These are phyloP conservation scores for Gallinago paraguaiae DNA, from an alignment of 2,113 vertebrate species.

Conservation along the genomic window DNA sequence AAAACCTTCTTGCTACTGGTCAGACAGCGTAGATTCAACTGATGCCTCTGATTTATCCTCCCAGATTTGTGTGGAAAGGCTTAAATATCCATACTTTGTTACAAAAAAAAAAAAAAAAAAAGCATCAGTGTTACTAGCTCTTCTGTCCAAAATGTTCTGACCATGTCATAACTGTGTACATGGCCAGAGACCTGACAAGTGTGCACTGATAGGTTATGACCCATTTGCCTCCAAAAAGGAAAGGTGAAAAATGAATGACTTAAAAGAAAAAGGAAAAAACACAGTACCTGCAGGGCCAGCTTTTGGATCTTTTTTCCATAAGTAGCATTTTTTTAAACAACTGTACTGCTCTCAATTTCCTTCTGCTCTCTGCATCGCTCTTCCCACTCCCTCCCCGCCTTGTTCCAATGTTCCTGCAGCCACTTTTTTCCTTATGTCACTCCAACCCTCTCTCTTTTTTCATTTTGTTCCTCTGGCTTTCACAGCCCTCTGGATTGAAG, in stretches of 20 bases:
- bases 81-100: neutral
- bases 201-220: neutral
- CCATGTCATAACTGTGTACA: accelerated
- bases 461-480: neutral
- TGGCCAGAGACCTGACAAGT: neutral
- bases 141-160: neutral
- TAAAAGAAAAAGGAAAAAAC: neutral
- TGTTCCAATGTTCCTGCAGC: neutral
- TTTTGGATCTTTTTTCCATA: neutral
- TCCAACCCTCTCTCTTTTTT: neutral
- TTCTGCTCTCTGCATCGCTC: neutral
- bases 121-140: neutral
- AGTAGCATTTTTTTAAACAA: neutral
- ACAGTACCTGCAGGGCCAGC: neutral
- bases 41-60: neutral
- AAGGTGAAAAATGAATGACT: neutral
- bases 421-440: neutral
- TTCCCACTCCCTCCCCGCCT: neutral
- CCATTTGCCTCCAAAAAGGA: neutral
- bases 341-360: neutral
- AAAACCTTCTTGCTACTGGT: neutral
- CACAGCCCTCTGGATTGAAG: neutral
- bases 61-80: neutral
- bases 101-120: neutral
- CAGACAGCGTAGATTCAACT: neutral